Conservation (phyloP, 2,888 invertebrate genomes). For the Microchrysa polita region DNA sequence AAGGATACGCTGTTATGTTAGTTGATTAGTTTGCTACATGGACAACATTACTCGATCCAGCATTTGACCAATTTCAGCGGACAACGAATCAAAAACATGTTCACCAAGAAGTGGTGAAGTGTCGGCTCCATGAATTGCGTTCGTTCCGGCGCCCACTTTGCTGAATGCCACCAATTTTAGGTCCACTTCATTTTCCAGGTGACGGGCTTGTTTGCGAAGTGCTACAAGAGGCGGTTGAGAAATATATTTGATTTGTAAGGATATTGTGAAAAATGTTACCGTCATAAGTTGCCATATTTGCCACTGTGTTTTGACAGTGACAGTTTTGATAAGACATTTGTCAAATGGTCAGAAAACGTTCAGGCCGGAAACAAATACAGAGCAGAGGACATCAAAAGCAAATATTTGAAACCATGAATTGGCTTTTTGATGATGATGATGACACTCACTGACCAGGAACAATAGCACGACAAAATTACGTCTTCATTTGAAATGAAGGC, state of each 20-base stretch:
- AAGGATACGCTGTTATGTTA: conserved; percentile 43
- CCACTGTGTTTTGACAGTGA: no score
- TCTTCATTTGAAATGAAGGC: no score
- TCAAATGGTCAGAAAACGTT: no score
- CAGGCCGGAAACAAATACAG: no score
- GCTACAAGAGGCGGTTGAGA: conserved; percentile 68
- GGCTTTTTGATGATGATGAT: no score
- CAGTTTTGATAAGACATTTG: no score
- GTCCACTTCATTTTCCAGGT: conserved; percentile 96
- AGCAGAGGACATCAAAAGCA: no score
- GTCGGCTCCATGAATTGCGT: conserved; percentile 68
- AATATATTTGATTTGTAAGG: background rate
- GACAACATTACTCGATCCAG: conserved; percentile 73
- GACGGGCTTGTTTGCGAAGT: conserved; percentile 89
- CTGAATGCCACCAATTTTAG: conserved; percentile 94
- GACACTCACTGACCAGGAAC: no score
- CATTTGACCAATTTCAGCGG: conserved; percentile 90
- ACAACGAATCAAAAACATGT: conserved; percentile 92
- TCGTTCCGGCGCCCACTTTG: conserved; percentile 82
- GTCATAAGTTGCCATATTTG: no score
- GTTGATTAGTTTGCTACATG: background rate
- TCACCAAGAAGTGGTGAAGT: conserved; percentile 87
- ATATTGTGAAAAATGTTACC: conserved; percentile 52
- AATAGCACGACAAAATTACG: no score
- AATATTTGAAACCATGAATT: no score